Percentiles rank a stretch among this genome's conserved stretches.
Conservation (phyloP, 2,113 vertebrate species). For the Paedocypris sp. region DNA sequence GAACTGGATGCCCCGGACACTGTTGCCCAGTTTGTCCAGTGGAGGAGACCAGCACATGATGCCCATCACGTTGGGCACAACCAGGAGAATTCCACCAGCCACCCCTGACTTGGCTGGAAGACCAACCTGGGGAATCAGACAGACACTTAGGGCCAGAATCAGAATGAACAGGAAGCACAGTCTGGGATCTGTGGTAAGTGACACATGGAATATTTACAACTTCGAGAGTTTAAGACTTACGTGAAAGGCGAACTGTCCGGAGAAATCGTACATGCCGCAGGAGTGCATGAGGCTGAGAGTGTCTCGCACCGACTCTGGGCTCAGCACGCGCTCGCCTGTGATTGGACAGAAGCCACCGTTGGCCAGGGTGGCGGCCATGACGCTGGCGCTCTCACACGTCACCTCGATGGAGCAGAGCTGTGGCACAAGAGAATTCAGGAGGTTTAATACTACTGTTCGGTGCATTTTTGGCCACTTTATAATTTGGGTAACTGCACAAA, state of each 20-base stretch:
- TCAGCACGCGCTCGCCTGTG: conserved; percentile 87
- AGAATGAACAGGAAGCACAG: neutral
- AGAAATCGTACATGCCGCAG: conserved; percentile 99
- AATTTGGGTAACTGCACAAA: no score
- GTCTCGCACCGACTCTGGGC: conserved; percentile 88
- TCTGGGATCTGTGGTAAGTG: neutral
- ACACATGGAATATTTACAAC: neutral
- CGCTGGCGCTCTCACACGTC: conserved; percentile 91
- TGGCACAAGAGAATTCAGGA: no score
- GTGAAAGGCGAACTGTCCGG: conserved; percentile 96
- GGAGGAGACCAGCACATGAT: conserved; percentile 98
- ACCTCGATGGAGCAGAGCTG: conserved; percentile 97
- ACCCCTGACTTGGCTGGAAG: conserved; percentile 97
- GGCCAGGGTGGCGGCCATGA: conserved; percentile 95
- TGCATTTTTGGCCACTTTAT: no score
- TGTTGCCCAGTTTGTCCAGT: conserved; percentile 95
- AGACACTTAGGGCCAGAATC: neutral
- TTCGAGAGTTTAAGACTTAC: conserved; percentile 52
- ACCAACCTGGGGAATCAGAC: conserved; percentile 71
- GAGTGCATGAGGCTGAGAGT: conserved; percentile 98
- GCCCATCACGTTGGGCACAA: conserved; percentile 98
- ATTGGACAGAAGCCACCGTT: conserved; percentile 97
- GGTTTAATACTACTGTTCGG: no score
- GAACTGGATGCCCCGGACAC: conserved; percentile 93
- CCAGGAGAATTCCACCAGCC: conserved; percentile 88